Conservation (phyloP, 2,797 vertebrate species). For the Corythornis leucogaster region DNA sequence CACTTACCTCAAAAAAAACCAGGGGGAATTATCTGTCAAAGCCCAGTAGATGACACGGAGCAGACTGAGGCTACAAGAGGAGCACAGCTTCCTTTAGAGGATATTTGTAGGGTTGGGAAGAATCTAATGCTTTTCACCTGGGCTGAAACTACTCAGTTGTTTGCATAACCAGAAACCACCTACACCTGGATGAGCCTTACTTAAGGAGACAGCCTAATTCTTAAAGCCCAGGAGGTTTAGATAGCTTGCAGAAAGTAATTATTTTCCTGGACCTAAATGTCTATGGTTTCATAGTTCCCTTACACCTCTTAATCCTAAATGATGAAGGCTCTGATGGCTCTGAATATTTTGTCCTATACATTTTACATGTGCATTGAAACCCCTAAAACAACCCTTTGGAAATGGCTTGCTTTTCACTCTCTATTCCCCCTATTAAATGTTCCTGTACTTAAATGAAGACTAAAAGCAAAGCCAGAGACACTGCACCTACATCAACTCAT, state of each 20-base stretch:
- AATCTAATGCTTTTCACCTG: not conserved
- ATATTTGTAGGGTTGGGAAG: not conserved
- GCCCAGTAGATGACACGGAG: no score
- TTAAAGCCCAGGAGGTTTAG: not conserved
- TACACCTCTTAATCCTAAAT: not conserved
- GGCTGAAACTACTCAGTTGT: not conserved
- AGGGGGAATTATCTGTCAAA: not conserved
- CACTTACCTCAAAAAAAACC: not conserved
- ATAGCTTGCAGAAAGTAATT: not conserved
- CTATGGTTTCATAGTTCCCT: not conserved
- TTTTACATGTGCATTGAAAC: not conserved
- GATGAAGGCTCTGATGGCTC: not conserved
- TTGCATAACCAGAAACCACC: not conserved
- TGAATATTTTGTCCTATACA: not conserved
- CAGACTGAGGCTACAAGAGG: not conserved
- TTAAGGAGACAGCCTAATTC: not conserved
- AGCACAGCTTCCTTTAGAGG: not conserved
- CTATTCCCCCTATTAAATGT: not conserved
- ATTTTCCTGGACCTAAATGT: not conserved
- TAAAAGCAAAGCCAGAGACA: not conserved
- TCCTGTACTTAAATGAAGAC: not conserved
- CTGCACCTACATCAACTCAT: not conserved
- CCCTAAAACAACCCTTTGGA: not conserved
- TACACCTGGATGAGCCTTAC: not conserved
- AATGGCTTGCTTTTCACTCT: not conserved